Percentiles rank a stretch among this genome's conserved stretches.
These are phyloP conservation scores for Zaprionus ghesquierei DNA, from an alignment of 1,140 invertebrate genomes.

Conservation along the genomic window DNA sequence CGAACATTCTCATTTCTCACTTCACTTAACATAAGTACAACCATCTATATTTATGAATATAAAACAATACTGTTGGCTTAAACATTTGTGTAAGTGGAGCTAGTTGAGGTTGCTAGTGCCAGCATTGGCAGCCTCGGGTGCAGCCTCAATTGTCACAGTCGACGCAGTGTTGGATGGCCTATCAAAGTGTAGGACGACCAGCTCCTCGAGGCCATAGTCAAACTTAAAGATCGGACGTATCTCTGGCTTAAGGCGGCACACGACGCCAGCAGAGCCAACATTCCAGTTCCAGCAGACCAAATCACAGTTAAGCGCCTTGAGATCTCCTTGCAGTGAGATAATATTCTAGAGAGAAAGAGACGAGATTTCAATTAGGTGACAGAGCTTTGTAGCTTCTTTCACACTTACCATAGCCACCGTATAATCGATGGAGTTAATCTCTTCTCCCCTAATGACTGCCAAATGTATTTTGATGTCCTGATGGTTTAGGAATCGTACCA, in stretches of 20 bases:
- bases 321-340: constrained; percentile 64
- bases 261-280: constrained; percentile 64
- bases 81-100: neutral
- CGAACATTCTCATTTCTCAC: neutral
- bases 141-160: constrained; percentile 57
- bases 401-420: constrained; percentile 85
- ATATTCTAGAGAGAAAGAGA: constrained; percentile 67
- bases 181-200: constrained; percentile 58
- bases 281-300: constrained; percentile 82
- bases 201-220: constrained; percentile 55
- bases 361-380: neutral
- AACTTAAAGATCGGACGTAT: constrained; percentile 64
- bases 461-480: constrained; percentile 48
- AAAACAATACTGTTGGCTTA: constrained; percentile 55
- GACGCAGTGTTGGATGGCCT: constrained; percentile 55
- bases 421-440: constrained; percentile 85
- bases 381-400: neutral
- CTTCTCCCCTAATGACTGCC: constrained; percentile 86
- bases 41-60: constrained; percentile 21
- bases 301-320: constrained; percentile 56
- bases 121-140: constrained; percentile 7
- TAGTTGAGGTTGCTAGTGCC: neutral
- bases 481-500: constrained; percentile 57
- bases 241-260: constrained; percentile 67
- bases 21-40: constrained; percentile 1